Percentiles rank a stretch among this genome's conserved stretches.
phyloP scores from a whole-genome alignment of 2,888 invertebrate genomes.

The Pandemis corylana region DNA sequence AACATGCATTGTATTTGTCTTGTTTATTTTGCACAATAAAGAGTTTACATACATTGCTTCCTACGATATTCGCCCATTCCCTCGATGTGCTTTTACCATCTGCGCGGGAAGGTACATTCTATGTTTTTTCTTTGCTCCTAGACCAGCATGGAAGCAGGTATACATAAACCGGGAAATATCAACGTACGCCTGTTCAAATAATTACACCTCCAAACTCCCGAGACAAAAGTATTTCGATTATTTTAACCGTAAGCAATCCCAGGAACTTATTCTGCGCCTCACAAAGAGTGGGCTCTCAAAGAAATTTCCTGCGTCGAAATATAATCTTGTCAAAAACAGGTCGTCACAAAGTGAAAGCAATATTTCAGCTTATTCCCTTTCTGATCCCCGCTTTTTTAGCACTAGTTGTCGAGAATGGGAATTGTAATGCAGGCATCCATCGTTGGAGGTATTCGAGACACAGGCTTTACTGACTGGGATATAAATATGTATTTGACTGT shows the following conservation, averaged over 20 bases:
- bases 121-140: too few relatives aligned
- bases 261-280: neutral
- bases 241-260: slow-evolving; percentile 17
- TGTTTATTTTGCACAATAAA: too few relatives aligned
- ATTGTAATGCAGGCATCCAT: slow-evolving; percentile 20
- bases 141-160: too few relatives aligned
- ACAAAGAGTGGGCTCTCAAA: slow-evolving; percentile 21
- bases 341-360: slow-evolving; percentile 25
- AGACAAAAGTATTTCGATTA: slow-evolving; percentile 9
- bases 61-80: too few relatives aligned
- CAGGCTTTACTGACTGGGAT: neutral
- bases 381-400: slow-evolving; percentile 18
- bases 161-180: too few relatives aligned
- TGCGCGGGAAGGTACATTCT: too few relatives aligned
- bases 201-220: slow-evolving; percentile 2
- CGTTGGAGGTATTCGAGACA: slow-evolving; percentile 1
- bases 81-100: too few relatives aligned
- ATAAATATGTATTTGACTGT: neutral
- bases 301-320: slow-evolving; percentile 29
- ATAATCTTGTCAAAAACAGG: slow-evolving; percentile 33
- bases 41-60: too few relatives aligned
- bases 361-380: slow-evolving; percentile 26
- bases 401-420: slow-evolving; percentile 19
- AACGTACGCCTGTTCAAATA: neutral
- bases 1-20: too few relatives aligned